phyloP scores from a whole-genome alignment of 2,888 invertebrate species.

The Steinernema hermaphroditum region DNA sequence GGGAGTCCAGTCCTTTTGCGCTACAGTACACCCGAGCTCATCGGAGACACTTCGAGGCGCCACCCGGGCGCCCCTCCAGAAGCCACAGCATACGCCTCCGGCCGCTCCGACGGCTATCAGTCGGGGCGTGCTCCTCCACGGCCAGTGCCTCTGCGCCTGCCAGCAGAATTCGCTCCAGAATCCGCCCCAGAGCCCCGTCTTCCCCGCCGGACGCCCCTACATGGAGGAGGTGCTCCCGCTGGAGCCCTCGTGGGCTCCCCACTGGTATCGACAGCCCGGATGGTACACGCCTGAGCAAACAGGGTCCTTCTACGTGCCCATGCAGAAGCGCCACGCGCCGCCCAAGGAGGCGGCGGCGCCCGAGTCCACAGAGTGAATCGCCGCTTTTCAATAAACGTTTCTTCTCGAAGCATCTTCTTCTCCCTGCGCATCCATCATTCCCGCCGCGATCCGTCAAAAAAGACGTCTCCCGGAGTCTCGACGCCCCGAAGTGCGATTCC shows the following conservation, averaged over 20 bases:
- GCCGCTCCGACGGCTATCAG: background rate
- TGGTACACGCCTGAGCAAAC: slow-evolving; percentile 15
- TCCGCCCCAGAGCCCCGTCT: background rate
- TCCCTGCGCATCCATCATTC: background rate
- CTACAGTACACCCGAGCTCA: background rate
- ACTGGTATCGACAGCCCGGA: slow-evolving; percentile 4
- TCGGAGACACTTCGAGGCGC: background rate
- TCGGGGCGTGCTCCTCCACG: slow-evolving; percentile 55
- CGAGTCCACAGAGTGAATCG: background rate
- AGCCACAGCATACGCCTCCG: background rate
- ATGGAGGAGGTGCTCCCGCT: background rate
- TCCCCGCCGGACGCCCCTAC: background rate
- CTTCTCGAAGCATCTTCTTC: background rate
- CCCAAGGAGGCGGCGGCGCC: background rate
- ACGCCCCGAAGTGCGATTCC: background rate
- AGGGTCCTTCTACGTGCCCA: slow-evolving; percentile 2
- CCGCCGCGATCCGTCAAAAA: background rate
- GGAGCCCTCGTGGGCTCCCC: slow-evolving; percentile 3
- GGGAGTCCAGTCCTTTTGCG: background rate
- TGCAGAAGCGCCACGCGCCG: slow-evolving; percentile 18
- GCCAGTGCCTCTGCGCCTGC: slow-evolving; percentile 62
- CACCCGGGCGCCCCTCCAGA: background rate
- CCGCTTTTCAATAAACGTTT: background rate
- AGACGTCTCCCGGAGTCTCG: background rate
- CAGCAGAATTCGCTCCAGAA: background rate